Conservation (phyloP, 2,888 invertebrate species). For the Steinernema hermaphroditum region DNA sequence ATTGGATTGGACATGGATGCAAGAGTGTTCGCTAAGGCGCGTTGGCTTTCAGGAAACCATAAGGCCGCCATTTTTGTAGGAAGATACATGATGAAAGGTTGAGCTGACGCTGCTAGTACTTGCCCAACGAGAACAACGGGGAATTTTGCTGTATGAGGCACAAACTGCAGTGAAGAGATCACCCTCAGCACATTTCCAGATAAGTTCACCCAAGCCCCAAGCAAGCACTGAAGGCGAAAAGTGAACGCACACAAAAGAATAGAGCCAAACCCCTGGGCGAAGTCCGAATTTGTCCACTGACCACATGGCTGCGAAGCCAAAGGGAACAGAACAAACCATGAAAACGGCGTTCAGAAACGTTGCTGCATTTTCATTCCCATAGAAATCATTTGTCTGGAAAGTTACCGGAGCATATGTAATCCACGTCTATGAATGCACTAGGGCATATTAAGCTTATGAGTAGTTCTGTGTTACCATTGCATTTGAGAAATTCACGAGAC, state of each 20-base stretch:
- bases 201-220: slow-evolving; percentile 68
- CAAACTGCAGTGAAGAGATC: slow-evolving; percentile 63
- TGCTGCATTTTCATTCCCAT: slow-evolving; percentile 65
- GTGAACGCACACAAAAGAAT: slow-evolving; percentile 1
- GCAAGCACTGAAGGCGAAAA: slow-evolving; percentile 64
- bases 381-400: slow-evolving; percentile 68
- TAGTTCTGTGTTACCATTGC: slow-evolving; percentile 63
- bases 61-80: slow-evolving; percentile 70
- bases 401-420: slow-evolving; percentile 70
- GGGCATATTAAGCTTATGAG: neutral
- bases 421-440: slow-evolving; percentile 68
- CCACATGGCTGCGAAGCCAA: slow-evolving; percentile 69
- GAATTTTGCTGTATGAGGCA: slow-evolving; percentile 45
- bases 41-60: slow-evolving; percentile 69
- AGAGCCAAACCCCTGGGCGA: slow-evolving; percentile 66
- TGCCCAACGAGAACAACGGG: slow-evolving; percentile 51
- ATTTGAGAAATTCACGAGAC: slow-evolving; percentile 60
- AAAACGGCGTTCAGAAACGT: slow-evolving; percentile 69
- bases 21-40: slow-evolving; percentile 69
- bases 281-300: slow-evolving; percentile 69
- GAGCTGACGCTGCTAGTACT: slow-evolving; percentile 68
- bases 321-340: slow-evolving; percentile 68
- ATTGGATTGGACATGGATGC: slow-evolving; percentile 69
- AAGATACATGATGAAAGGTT: slow-evolving; percentile 70
- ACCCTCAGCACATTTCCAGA: slow-evolving; percentile 68